Evolutionary conservation across 35 echinoderm and acorn worm genomes (phyloP), one percentile per base, ranked within the genome.

Genomic region (Apostichopus japonicus): DNA sequence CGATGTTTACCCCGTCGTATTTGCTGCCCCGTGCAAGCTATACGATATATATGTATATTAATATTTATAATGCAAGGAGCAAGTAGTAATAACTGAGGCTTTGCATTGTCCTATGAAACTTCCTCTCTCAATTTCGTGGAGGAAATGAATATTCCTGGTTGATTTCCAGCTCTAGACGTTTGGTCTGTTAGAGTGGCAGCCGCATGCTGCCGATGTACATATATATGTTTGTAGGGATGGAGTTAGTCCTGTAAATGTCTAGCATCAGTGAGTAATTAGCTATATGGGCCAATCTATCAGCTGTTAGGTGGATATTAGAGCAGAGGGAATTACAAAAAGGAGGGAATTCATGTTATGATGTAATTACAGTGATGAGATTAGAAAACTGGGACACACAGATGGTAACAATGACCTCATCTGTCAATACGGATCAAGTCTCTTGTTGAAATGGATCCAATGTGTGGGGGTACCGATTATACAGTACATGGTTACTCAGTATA

Each of bases 321-420:
- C 71, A 19, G 16, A 21, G 17, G 15, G 71, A 75, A 75, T 75
- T 19, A 75, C 71, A 75, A 75, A 23, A 13, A 0, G 57, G 57
- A 44, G 71, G 22, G 71, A 23, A 23, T 19, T 21, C 71, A 75
- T 23, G 22, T 5, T 75, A 75, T 75, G 71, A n/a, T 75, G 16
- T 75, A 75, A 75, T 75, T 75, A 44, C 33, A 75, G 22, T 19
- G 71, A 75, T 19, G 71, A 75, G 71, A 75, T 23, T 6, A 75
- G 57, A 75, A 75, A 75, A 75, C 71, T 75, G 71, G 71, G 71
- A n/a, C 71, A n/a, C 71, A 23, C 71, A 75, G 71, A 75, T 75
- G 71, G 21, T 19, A 75, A 23, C n/a, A 19, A 19, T 75, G 71
- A 75, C 15, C 71, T 19, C 71, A 75, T 75, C 71, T 75, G 71